These are phyloP conservation scores for Artibeus lituratus DNA, from an alignment of 2,797 vertebrate genomes.

Conservation along the genomic window DNA sequence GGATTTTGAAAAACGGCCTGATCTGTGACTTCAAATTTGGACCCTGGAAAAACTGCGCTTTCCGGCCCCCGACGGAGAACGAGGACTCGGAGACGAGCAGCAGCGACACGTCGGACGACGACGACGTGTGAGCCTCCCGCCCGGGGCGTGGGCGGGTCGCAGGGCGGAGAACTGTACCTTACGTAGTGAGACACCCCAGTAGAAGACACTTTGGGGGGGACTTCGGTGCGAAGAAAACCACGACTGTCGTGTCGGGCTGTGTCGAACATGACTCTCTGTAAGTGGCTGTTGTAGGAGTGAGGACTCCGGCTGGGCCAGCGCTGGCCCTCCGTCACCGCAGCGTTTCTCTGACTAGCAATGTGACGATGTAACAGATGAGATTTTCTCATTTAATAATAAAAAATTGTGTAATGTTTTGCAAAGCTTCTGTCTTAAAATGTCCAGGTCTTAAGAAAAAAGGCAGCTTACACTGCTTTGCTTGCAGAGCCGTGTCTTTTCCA, in stretches of 20 bases:
- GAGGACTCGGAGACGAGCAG: slow-evolving; percentile 87
- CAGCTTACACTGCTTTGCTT: slow-evolving; percentile 78
- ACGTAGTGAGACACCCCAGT: slow-evolving; percentile 73
- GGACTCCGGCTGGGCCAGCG: slow-evolving; percentile 77
- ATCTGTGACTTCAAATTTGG: slow-evolving; percentile 82
- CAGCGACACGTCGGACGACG: slow-evolving; percentile 88
- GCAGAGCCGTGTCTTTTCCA: slow-evolving; percentile 69
- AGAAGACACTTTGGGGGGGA: slow-evolving; percentile 70
- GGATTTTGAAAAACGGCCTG: slow-evolving; percentile 84
- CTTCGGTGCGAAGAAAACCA: slow-evolving; percentile 76
- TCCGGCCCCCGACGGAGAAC: slow-evolving; percentile 79
- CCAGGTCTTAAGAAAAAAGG: slow-evolving; percentile 70
- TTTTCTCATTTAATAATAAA: slow-evolving; percentile 83
- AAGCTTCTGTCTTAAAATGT: slow-evolving; percentile 82
- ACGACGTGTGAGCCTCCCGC: slow-evolving; percentile 70
- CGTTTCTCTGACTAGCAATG: slow-evolving; percentile 83
- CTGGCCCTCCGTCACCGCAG: slow-evolving; percentile 80
- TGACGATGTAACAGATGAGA: slow-evolving; percentile 83
- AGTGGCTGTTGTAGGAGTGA: slow-evolving; percentile 80
- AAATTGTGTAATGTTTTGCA: slow-evolving; percentile 83
- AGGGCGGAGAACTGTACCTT: slow-evolving; percentile 63
- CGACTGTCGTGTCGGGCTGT: slow-evolving; percentile 76
- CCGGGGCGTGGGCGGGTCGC: too few species aligned
- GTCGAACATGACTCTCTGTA: slow-evolving; percentile 82
- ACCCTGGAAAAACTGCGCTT: slow-evolving; percentile 84